phyloP scores from a whole-genome alignment of 2,797 vertebrate species.

The Amphiprion clarkii region DNA sequence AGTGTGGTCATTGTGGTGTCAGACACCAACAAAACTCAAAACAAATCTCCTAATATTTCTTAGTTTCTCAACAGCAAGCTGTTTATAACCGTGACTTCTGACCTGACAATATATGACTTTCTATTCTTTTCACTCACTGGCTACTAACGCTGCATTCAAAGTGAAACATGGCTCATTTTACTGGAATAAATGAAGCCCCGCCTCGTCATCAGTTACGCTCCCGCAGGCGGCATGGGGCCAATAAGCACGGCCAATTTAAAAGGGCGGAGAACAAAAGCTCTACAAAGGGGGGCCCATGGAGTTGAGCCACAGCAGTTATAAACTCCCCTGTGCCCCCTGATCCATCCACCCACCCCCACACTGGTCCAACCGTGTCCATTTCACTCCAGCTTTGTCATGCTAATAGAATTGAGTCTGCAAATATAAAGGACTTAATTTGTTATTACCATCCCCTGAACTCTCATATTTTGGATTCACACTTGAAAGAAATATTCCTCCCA shows the following conservation, averaged over 20 bases:
- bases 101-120: conserved; percentile 87
- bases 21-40: conserved; percentile 46
- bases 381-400: conserved; percentile 96
- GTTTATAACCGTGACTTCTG: conserved; percentile 75
- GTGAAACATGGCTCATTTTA: conserved; percentile 92
- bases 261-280: conserved; percentile 90
- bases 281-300: conserved; percentile 88
- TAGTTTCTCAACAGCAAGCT: conserved; percentile 68
- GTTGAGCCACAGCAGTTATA: conserved; percentile 85
- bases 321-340: conserved; percentile 75
- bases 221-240: conserved; percentile 91
- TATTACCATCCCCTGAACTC: conserved; percentile 86
- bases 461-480: conserved; percentile 78
- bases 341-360: conserved; percentile 70
- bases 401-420: conserved; percentile 95
- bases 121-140: conserved; percentile 85
- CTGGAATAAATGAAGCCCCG: conserved; percentile 91
- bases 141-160: conserved; percentile 88
- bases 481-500: conserved; percentile 79
- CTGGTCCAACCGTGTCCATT: conserved; percentile 92
- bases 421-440: conserved; percentile 98
- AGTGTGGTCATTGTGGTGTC: conserved; percentile 30
- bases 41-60: conserved; percentile 58
- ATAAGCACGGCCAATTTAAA: conserved; percentile 94
- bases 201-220: conserved; percentile 95